phyloP scores from a whole-genome alignment of 1,140 invertebrate genomes.

The Euwallacea similis region DNA sequence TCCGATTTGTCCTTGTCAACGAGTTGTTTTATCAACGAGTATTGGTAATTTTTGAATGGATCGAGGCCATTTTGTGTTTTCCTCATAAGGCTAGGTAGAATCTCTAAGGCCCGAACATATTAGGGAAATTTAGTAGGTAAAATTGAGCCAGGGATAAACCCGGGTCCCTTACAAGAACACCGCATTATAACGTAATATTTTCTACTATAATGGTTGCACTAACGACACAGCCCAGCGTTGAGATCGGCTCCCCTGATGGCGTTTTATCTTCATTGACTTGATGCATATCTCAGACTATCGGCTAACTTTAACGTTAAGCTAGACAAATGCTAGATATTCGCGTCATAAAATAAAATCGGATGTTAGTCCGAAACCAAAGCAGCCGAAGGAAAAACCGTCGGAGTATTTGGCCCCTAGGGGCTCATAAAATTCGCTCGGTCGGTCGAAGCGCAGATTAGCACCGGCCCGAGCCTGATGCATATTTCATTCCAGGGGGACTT shows the following conservation, averaged over 20 bases:
- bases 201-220: constrained; percentile 18
- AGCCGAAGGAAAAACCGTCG: constrained; percentile 20
- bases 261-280: constrained; percentile 22
- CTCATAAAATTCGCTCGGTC: constrained; percentile 20
- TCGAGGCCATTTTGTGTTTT: too few relatives aligned
- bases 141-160: constrained; percentile 17
- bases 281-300: constrained; percentile 20
- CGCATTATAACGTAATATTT: constrained; percentile 31
- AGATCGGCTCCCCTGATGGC: constrained; percentile 15
- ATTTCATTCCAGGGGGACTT: constrained; percentile 31
- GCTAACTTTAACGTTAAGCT: constrained; percentile 1
- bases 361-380: not conserved
- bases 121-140: constrained; percentile 16
- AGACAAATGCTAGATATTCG: not conserved
- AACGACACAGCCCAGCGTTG: constrained; percentile 16
- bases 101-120: not conserved
- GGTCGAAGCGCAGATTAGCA: constrained; percentile 27
- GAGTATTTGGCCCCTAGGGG: constrained; percentile 14
- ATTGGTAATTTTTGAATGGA: too few relatives aligned
- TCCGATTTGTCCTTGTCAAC: constrained; percentile 15
- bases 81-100: too few relatives aligned
- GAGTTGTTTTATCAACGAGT: too few relatives aligned
- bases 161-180: constrained; percentile 23
- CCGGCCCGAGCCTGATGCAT: constrained; percentile 29
- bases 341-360: not conserved